phyloP scores from a whole-genome alignment of 2,797 vertebrate genomes.

The Parauchenoglanis punctatus region DNA sequence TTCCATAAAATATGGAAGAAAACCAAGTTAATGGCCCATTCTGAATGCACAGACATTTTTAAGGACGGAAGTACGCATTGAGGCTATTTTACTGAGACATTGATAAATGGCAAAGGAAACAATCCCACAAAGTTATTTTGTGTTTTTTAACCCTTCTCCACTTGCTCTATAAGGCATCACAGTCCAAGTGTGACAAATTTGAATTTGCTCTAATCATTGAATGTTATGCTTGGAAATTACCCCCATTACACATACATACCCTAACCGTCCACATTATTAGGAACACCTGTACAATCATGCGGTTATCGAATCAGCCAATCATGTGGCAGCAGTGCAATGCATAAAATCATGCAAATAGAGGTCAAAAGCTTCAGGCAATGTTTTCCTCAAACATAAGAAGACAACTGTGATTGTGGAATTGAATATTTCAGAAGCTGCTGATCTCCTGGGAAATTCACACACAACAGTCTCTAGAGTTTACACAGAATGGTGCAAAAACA shows the following conservation, averaged over 20 bases:
- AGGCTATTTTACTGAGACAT: not conserved
- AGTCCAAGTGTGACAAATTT: not conserved
- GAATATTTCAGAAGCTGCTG: too few species aligned
- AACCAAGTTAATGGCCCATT: not conserved
- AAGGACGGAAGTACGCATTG: not conserved
- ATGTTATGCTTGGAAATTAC: not conserved
- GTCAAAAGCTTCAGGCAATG: too few species aligned
- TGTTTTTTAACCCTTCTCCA: not conserved
- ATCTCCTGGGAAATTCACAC: too few species aligned
- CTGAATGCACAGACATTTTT: not conserved
- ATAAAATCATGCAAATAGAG: too few species aligned
- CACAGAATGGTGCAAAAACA: too few species aligned
- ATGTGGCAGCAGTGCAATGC: too few species aligned
- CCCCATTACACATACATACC: not conserved
- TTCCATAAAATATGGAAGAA: not conserved
- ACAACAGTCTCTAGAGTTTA: too few species aligned
- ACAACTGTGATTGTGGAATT: too few species aligned
- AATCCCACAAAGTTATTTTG: not conserved
- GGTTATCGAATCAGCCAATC: too few species aligned
- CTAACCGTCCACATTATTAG: too few species aligned
- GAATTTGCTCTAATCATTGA: not conserved
- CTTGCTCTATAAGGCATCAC: not conserved
- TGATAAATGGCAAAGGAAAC: not conserved
- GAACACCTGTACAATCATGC: too few species aligned
- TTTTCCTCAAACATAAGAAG: too few species aligned